These are phyloP conservation scores for Triplophysa rosa DNA, from an alignment of 2,113 vertebrate species.

Conservation along the genomic window DNA sequence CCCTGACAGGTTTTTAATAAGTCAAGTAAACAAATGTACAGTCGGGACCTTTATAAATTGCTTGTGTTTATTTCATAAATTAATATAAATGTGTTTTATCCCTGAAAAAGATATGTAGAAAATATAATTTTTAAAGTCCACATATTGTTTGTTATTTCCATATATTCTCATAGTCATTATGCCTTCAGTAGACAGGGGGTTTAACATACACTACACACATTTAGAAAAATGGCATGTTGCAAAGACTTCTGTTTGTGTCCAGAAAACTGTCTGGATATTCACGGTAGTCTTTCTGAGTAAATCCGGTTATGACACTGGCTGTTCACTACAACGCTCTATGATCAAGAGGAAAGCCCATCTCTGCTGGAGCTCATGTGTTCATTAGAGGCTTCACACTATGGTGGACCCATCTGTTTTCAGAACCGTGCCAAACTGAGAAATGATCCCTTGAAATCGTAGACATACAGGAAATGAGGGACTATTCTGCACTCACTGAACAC, in stretches of 20 bases:
- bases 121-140: too few relatives aligned
- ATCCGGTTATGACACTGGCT: not conserved
- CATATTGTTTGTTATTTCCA: too few relatives aligned
- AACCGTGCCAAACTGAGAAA: conserved; percentile 32
- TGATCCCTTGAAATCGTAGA: conserved; percentile 23
- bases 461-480: not conserved
- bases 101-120: too few relatives aligned
- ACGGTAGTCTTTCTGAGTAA: not conserved
- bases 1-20: too few relatives aligned
- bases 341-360: conserved; percentile 20
- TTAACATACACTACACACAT: too few relatives aligned
- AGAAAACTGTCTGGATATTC: not conserved
- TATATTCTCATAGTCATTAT: too few relatives aligned
- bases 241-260: not conserved
- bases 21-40: too few relatives aligned
- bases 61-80: too few relatives aligned
- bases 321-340: conserved; percentile 12
- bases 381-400: not conserved
- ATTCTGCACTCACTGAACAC: not conserved
- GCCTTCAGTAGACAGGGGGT: too few relatives aligned
- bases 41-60: too few relatives aligned
- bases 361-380: conserved; percentile 21
- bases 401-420: conserved; percentile 30
- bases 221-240: too few relatives aligned
- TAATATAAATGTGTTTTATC: too few relatives aligned